Evolutionary conservation across 1,140 invertebrate genomes (phyloP).

Genomic region (Drosophila bifasciata): DNA sequence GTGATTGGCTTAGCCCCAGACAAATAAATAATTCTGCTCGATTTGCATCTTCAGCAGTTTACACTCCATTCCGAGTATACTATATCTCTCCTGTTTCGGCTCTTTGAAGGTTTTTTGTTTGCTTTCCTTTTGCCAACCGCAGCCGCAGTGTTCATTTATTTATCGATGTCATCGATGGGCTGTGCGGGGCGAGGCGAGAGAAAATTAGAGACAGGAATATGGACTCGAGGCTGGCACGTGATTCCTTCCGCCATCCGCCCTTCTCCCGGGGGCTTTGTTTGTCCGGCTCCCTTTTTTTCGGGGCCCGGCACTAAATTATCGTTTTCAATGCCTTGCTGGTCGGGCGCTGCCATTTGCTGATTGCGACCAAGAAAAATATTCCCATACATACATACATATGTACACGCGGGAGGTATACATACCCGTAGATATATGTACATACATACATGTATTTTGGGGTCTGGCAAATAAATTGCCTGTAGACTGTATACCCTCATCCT

Average conservation of each 20-base stretch:
- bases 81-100: conserved; percentile 10
- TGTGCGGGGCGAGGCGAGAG: too few species aligned
- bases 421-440: too few species aligned
- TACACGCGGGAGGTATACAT: too few species aligned
- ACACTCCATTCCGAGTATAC: conserved; percentile 33
- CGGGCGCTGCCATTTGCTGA: conserved; percentile 42
- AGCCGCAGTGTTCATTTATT: conserved; percentile 44
- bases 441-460: neutral
- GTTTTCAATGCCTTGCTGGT: conserved; percentile 36
- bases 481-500: neutral
- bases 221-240: conserved; percentile 29
- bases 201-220: neutral
- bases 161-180: conserved; percentile 36
- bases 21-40: conserved; percentile 24
- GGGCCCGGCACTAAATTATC: conserved; percentile 39
- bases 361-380: conserved; percentile 20
- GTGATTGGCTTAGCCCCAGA: conserved; percentile 8
- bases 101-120: conserved; percentile 4
- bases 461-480: conserved; percentile 19
- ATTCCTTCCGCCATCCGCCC: conserved; percentile 2
- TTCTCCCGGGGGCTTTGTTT: neutral
- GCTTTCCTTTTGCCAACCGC: conserved; percentile 13
- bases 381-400: too few species aligned
- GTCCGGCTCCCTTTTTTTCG: neutral
- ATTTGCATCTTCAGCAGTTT: conserved; percentile 39